Conservation (phyloP, 1,140 invertebrate genomes). For the Philaenus spumarius region DNA sequence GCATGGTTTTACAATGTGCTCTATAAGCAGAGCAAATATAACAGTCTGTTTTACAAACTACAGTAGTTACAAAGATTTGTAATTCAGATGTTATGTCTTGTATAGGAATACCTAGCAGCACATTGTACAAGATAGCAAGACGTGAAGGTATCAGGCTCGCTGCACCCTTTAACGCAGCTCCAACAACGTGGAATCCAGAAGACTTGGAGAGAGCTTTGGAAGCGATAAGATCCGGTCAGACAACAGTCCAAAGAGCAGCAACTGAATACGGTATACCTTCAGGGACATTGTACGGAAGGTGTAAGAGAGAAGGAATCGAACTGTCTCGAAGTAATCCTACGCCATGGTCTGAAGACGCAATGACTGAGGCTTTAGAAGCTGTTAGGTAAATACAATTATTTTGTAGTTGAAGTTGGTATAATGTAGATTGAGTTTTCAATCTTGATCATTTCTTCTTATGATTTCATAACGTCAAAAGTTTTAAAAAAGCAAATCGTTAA, state of each 20-base stretch:
- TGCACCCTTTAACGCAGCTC: slow-evolving; percentile 82
- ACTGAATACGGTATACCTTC: slow-evolving; percentile 78
- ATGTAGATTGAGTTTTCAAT: too few relatives aligned
- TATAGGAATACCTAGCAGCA: slow-evolving; percentile 74
- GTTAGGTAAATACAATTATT: slow-evolving; percentile 53
- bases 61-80: too few relatives aligned
- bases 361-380: slow-evolving; percentile 81
- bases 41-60: too few relatives aligned
- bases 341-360: slow-evolving; percentile 83
- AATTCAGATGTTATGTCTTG: too few relatives aligned
- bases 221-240: slow-evolving; percentile 70
- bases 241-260: slow-evolving; percentile 78
- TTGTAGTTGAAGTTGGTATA: too few relatives aligned
- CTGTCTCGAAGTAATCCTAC: slow-evolving; percentile 75
- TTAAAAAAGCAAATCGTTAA: too few relatives aligned
- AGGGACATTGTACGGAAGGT: slow-evolving; percentile 77
- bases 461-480: too few relatives aligned
- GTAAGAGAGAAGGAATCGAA: slow-evolving; percentile 82
- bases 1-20: too few relatives aligned
- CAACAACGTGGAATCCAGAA: slow-evolving; percentile 78
- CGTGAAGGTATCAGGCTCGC: slow-evolving; percentile 80
- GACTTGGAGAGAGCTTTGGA: slow-evolving; percentile 75
- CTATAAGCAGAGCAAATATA: too few relatives aligned
- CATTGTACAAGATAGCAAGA: slow-evolving; percentile 82
- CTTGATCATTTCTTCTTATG: too few relatives aligned